phyloP scores from a whole-genome alignment of 1,140 invertebrate genomes.

The Thaumetopoea pityocampa region DNA sequence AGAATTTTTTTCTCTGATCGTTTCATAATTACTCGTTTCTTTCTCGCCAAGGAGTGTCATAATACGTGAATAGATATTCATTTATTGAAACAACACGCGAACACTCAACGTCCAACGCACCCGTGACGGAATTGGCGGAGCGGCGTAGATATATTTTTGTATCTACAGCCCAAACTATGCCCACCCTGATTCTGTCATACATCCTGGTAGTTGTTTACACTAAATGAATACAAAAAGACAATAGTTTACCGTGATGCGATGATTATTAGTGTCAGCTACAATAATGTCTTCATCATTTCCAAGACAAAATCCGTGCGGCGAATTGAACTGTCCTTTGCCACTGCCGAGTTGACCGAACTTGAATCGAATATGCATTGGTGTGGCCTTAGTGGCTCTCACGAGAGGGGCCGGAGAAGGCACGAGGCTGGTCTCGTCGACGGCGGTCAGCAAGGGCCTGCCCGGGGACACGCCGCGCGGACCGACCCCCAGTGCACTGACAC shows the following conservation, averaged over 20 bases:
- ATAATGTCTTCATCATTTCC: slow-evolving; percentile 96
- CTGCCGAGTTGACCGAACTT: slow-evolving; percentile 96
- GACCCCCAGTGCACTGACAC: slow-evolving; percentile 43
- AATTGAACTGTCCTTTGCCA: slow-evolving; percentile 95
- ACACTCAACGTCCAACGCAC: too few relatives aligned
- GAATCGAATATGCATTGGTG: slow-evolving; percentile 90
- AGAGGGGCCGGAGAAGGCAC: slow-evolving; percentile 59
- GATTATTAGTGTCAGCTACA: slow-evolving; percentile 97
- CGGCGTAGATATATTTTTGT: too few relatives aligned
- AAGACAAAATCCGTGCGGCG: slow-evolving; percentile 97
- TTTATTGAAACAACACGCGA: too few relatives aligned
- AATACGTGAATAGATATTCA: too few relatives aligned
- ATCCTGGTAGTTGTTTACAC: too few relatives aligned
- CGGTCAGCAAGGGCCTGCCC: slow-evolving; percentile 57
- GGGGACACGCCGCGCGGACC: slow-evolving; percentile 74
- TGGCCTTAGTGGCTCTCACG: slow-evolving; percentile 82
- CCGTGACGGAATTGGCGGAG: too few relatives aligned
- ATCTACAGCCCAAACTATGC: too few relatives aligned
- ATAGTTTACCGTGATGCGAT: slow-evolving; percentile 91
- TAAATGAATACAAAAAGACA: too few relatives aligned
- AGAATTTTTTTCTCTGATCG: too few relatives aligned
- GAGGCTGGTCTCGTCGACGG: slow-evolving; percentile 66
- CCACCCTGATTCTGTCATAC: too few relatives aligned
- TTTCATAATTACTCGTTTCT: too few relatives aligned
- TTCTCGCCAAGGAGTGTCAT: too few relatives aligned